Evolutionary conservation across 2,113 vertebrate species (phyloP), one percentile per base, ranked within the genome.

Genomic region (Podarcis raffonei): DNA sequence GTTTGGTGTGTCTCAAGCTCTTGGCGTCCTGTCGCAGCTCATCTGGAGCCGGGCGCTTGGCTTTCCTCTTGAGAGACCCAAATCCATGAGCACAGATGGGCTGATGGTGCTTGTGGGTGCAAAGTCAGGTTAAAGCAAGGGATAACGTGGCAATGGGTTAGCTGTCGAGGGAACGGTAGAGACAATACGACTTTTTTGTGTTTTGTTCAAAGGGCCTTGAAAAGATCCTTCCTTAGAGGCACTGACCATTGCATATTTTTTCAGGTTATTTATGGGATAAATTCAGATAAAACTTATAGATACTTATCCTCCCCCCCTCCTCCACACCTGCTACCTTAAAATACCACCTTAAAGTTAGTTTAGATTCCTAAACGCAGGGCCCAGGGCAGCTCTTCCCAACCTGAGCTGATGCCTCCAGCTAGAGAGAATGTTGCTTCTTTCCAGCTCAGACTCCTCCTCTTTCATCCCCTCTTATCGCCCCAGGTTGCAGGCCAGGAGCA

Each of bases 1-100:
- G 65, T 99, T 99, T 0, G 99, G 99, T 0, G 98, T 99, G 48
- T 99, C 99, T 8, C 97, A 98, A 7, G 99, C 99, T 0, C 97
- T 99, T 57, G 99, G 99, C 0, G 98, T 99, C 4, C 96, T 99
- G 30, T 97, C 99, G 5, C 98, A 99, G 96, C 97, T 99, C 91
- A 98, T 99, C 95, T 99, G 98, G 99, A 99, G 98, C 96, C 95
- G 98, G 92, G 98, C 98, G 0, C 94, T 99, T 66, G 98, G 98
- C 72, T 99, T 99, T 96, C 99, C 99, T 9, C 94, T 99, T 94
- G 99, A 99, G 95, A 94, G 98, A n/a, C 99, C 98, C 93, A 99
- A 99, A 92, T 99, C 98, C 96, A 98, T 99, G 99, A 99, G 98
- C 96, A 99, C 98, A 0, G 97, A 98, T 42, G 98, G 98, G 94